Percentiles rank a stretch among this genome's conserved stretches.
Evolutionary conservation across 2,797 vertebrate genomes (phyloP).

Genomic region (Aplochiton taeniatus): DNA sequence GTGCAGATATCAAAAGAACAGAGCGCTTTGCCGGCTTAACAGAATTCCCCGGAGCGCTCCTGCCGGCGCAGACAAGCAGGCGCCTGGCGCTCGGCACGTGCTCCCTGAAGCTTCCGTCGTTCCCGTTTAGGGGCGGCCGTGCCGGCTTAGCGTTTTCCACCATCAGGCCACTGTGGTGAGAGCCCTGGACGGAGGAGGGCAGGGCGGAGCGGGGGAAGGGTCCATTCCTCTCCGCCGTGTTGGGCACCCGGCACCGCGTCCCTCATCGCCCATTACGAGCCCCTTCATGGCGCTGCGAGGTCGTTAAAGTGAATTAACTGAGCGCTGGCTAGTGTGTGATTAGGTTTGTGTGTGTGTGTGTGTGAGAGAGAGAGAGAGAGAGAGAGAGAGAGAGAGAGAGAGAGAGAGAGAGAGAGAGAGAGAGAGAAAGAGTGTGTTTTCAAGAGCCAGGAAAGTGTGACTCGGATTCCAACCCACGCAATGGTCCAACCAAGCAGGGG

Average conservation of each 20-base stretch:
- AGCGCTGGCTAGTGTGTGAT: background rate
- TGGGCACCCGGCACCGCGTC: slow-evolving; percentile 19
- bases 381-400: background rate
- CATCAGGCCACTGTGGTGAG: slow-evolving; percentile 26
- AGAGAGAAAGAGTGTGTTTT: background rate
- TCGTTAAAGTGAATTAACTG: slow-evolving; percentile 42
- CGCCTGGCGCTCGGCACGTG: no score
- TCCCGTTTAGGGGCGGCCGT: no score
- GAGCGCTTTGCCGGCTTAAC: no score
- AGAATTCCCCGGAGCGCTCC: no score
- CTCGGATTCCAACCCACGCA: no score
- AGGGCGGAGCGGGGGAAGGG: background rate
- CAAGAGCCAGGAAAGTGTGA: no score
- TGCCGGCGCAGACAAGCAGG: no score
- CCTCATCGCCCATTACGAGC: slow-evolving; percentile 31
- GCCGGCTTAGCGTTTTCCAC: no score
- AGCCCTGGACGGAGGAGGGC: slow-evolving; percentile 38
- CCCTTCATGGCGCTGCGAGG: slow-evolving; percentile 17
- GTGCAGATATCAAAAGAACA: no score
- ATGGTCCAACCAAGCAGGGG: no score
- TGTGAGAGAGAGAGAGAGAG: slow-evolving; percentile 24
- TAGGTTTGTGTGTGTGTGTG: background rate
- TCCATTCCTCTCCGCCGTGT: slow-evolving; percentile 24
- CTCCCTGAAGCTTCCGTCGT: no score
- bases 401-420: background rate